A percentile compares a stretch with the other conserved stretches of the same genome.
These are phyloP conservation scores for Acanthosepion pharaonis DNA, from an alignment of 2,888 invertebrate species.

Conservation along the genomic window DNA sequence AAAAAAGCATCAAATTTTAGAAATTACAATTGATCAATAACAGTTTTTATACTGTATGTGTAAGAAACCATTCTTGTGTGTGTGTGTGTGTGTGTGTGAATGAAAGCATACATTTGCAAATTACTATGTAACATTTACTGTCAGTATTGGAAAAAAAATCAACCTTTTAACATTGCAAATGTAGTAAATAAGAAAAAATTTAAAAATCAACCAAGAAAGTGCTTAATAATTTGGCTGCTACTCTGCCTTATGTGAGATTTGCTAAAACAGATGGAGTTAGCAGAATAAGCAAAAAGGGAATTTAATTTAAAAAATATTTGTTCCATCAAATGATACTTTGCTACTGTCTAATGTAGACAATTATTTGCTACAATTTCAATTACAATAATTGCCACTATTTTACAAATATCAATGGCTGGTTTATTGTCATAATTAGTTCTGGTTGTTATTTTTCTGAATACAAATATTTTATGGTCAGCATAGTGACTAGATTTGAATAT, in stretches of 20 bases:
- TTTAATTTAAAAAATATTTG: not conserved
- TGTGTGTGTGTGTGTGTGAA: no score
- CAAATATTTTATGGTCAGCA: not conserved
- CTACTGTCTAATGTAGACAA: not conserved
- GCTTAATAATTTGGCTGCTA: no score
- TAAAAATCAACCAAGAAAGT: no score
- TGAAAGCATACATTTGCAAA: not conserved
- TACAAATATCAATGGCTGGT: not conserved
- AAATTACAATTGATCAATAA: not conserved
- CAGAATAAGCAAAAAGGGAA: no score
- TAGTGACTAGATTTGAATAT: not conserved
- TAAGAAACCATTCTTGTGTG: no score
- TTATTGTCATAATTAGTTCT: slow-evolving; percentile 7
- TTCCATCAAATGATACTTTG: not conserved
- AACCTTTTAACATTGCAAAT: not conserved
- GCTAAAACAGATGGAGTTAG: no score
- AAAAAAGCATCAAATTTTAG: not conserved
- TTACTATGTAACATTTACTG: not conserved
- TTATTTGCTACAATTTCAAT: not conserved
- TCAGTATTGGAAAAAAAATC: not conserved
- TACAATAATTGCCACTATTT: not conserved
- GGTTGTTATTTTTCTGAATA: not conserved
- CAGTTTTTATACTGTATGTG: not conserved
- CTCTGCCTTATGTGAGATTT: no score
- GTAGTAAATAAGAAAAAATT: no score